Conservation (phyloP, 2,888 invertebrate species). For the Calephelis perditalis region DNA sequence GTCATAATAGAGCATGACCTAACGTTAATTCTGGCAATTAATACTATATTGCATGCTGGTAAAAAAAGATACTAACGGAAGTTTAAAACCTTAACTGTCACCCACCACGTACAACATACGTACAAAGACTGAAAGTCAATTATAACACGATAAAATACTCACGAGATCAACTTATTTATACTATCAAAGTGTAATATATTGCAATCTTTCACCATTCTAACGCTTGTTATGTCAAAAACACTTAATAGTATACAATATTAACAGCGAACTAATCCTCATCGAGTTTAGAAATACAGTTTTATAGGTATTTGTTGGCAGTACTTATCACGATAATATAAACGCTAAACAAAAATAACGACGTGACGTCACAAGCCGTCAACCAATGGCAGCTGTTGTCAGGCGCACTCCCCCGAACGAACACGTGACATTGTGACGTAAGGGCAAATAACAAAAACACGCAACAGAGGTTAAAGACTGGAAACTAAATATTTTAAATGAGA, state of each 20-base stretch:
- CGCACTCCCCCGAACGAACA: conserved; percentile 57
- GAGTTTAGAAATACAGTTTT: conserved; percentile 5
- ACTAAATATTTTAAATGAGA: conserved; percentile 13
- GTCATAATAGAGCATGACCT: too few relatives aligned
- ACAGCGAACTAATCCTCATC: neutral
- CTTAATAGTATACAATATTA: neutral
- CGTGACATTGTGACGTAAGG: conserved; percentile 22
- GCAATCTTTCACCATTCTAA: conserved; percentile 56
- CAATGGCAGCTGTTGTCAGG: conserved; percentile 46
- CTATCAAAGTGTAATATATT: conserved; percentile 57
- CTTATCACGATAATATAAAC: conserved; percentile 54
- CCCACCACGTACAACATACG: neutral
- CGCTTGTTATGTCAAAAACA: conserved; percentile 5
- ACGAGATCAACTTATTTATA: conserved; percentile 56
- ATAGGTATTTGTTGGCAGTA: neutral
- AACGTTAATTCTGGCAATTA: too few relatives aligned
- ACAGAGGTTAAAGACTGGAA: conserved; percentile 53
- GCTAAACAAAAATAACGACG: conserved; percentile 55
- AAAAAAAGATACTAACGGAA: neutral
- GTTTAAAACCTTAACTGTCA: neutral
- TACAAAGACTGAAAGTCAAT: neutral
- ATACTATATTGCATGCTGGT: too few relatives aligned
- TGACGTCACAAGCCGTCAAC: conserved; percentile 52
- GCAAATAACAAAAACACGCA: conserved; percentile 2
- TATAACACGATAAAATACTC: conserved; percentile 37